Percentiles rank a stretch among this genome's conserved stretches.
Evolutionary conservation across 2,113 vertebrate species (phyloP).

Genomic region (Hippocampus guttulatus): DNA sequence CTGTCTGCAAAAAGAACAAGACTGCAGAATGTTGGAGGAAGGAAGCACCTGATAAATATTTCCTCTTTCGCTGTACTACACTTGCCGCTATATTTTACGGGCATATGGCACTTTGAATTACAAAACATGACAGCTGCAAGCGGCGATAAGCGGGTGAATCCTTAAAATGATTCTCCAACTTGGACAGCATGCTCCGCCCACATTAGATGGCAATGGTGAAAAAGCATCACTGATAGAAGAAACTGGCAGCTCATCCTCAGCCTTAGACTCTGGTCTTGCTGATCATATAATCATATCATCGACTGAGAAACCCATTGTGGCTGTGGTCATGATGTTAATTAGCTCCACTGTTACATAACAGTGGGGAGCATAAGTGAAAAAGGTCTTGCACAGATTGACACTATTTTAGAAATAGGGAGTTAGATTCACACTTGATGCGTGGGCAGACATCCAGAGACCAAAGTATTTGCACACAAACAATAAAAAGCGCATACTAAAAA

Average conservation of each 20-base stretch:
- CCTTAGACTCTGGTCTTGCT: no score
- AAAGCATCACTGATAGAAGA: not conserved
- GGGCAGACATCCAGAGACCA: no score
- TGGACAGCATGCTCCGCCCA: not conserved
- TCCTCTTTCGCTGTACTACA: not conserved
- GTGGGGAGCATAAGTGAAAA: no score
- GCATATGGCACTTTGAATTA: not conserved
- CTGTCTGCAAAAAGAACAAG: not conserved
- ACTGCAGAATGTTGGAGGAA: not conserved
- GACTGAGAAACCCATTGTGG: no score
- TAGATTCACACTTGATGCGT: not conserved
- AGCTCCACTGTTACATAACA: not conserved
- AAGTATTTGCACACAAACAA: no score
- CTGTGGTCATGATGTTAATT: not conserved
- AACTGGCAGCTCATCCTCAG: no score
- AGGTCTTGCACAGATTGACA: no score
- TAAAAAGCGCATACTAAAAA: no score
- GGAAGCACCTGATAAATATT: not conserved
- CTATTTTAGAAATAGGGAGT: not conserved
- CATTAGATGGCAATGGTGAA: not conserved
- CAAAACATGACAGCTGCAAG: not conserved
- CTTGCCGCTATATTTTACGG: not conserved
- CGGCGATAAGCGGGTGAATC: not conserved
- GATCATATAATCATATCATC: no score
- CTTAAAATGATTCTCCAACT: not conserved